Evolutionary conservation across 2,888 invertebrate species (phyloP), one percentile per base, ranked within the genome.

Genomic region (Vandiemenella viatica): DNA sequence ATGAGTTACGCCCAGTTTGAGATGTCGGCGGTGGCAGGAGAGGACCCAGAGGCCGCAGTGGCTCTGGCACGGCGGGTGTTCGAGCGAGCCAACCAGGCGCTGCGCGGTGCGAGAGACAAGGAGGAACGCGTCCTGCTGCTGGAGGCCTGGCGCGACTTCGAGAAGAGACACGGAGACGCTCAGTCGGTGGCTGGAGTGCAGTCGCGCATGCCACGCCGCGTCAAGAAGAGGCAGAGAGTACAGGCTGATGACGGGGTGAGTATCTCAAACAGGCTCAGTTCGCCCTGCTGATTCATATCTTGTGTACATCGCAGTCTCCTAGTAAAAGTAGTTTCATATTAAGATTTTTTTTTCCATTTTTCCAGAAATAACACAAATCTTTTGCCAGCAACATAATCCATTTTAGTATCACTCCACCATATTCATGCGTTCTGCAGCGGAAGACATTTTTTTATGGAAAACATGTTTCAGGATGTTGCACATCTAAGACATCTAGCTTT

Each of bases 1-100:
- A 79, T 98, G 57, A 95, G 96, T 38, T 96, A 86, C 70, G 93
- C 95, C 0, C 91, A 92, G 66, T 98, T 97, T 71, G 97, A 98
- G 69, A 69, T 87, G 56, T 73, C 80, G 48, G 78, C 81, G 56
- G 74, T 74, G 53, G 75, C 76, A 56, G 67, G 70, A 17, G 38
- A 38, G 16, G 38, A 16, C 8, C n/a, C n/a, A n/a, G n/a, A n/a
- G n/a, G 67, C 65, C 58, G 81, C 80, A 61, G 65, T 87, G 37
- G 70, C 74, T 5, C 68, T 86, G 54, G 84, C 92, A 0, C 74
- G 95, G 56, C 71, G 80, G 53, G 82, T 96, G 1, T 97, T 87
- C 66, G 87, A 88, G 64, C 76, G 88, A 53, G 96, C 91, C 1
- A 92, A 95, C 65, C 83, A 84, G 43, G 79, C 79, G 48, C 70